Evolutionary conservation across 2,888 invertebrate species (phyloP), one percentile per base, ranked within the genome.

Genomic region (Eupsilia transversa): DNA sequence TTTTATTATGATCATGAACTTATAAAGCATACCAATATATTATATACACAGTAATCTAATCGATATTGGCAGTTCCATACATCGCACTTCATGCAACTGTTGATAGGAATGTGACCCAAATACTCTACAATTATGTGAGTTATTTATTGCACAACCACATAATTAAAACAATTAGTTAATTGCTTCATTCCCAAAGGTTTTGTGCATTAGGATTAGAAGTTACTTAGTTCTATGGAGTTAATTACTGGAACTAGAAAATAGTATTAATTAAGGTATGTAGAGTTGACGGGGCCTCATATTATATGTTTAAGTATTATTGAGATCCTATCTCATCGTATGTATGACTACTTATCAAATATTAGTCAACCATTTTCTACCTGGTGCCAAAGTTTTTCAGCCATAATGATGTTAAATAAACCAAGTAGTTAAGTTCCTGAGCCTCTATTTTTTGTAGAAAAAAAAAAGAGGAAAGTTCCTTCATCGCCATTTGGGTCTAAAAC

Each of bases 111-210:
- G 30, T 76, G 82, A 79, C 79, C 79, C 49, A 68, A 71, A 74
- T 84, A 72, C 61, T 46, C 59, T 1, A 35, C 65, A 83, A 64
- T 78, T 74, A 77, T 63, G 60, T 65, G 54, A 74, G 69, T 71
- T 59, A 86, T 73, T 73, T 46, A 72, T 77, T 85, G 68, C 72
- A 71, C 35, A 43, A 61, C 6, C 33, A 60, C 17, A 7, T 76
- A 66, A 80, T 85, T 79, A 77, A 82, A 79, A 46, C 68, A 74
- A 78, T 80, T 70, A 73, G 63, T 70, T 73, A 66, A 79, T 72
- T 54, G 63, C 54, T 85, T 73, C 12, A 73, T 67, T 60, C 83
- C 68, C 65, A 43, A 66, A 35, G 57, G 71, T 41, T 70, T 57
- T 33, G 20, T 33, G 43, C 27, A 30, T 30, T 27, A 43, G 20